Base-by-base conservation (phyloP, 2,888 invertebrate genomes). In the Synergus laeviventris region DNA sequence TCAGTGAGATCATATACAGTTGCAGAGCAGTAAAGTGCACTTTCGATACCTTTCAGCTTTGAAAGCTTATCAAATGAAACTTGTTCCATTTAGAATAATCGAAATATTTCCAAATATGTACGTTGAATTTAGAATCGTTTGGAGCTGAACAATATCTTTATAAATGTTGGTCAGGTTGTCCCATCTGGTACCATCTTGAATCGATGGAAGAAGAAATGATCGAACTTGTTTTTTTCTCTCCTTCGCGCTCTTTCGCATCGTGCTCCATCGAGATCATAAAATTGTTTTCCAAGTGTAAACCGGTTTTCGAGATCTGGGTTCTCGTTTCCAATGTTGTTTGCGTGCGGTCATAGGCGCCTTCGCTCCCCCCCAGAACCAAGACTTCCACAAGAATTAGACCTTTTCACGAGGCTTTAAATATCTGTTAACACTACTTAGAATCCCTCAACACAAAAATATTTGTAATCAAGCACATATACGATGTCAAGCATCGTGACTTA, bases 311-410 rank as follows among this genome's bases (percentile, higher is more conserved):
- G 87, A 86, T 86, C 87, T 84, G 86, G 85, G 88, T 85, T 88
- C 89, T 87, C 86, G 88, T 88, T 87, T 88, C 85, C 87, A 85
- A 83, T 83, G 88, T 89, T 89, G 88, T 88, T 88, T 89, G 87
- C 86, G 85, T 81, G 84, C 86, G 89, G 88, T 88, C 89, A 89
- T 86, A 87, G 88, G 87, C 88, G 88, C 84, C 88, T 86, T 88
- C 82, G 85, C 81, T 82, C 83, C 78, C 59, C 79, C 75, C 83
- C 21, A 39, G 16, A 16, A 24, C 24, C 66, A 38, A 18, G 18
- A 45, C 45, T 49, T 70, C 11, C n/a, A 49, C 45, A 49, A 70
- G 49, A 70, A 45, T 31, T 16, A 49, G 31, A 49, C 31, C 49
- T 49, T 62, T 18, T 62, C 39, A 18, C 39, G 1, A 16, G 31